Evolutionary conservation across 53 echinoderm and acorn worm genomes (phyloP), one percentile per base, ranked within the genome.

Genomic region (Temnopleurus reevesii): DNA sequence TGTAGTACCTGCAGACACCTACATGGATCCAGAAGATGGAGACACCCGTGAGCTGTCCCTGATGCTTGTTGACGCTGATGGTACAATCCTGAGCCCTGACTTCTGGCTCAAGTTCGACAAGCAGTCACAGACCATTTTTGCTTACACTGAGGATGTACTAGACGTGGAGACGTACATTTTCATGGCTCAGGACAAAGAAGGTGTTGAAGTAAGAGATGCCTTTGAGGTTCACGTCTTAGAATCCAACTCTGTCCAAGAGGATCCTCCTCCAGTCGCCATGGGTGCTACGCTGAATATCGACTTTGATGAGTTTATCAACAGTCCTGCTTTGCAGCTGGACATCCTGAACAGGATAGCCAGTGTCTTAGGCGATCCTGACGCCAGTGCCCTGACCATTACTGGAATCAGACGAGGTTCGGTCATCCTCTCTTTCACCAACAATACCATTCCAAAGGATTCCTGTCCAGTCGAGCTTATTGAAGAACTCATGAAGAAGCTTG

Each of bases 401-500:
- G 94, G 90, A 4, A 91, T 99, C 80, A 76, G 86, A 26, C 89
- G 94, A 26, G 99, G 99, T 47, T 99, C 99, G 3, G 95, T 95
- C 65, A 94, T 96, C 51, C 81, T 99, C 63, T 90, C 96, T 5
- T 99, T 96, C 96, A 96, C 96, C 47, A 99, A 99, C 58, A 99
- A 96, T 81, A 96, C 99, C 66, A 91, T 99, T 41, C 92, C 94
- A 13, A 91, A 90, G 33, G 96, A 94, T 38, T 76, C 91, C 19
- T 99, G 99, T 88, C 93, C 92, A n/a, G 28, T 66, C 3, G 96
- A 91, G 13, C 87, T 96, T 33, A 96, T 99, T 45, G 77, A 86
- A 31, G 93, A 96, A 77, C 77, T 99, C 34, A 94, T 93, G 91
- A 91, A 89, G 33, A 96, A 94, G 90, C 89, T 99, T 45, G 91